Conservation (phyloP, 2,113 vertebrate species). For the Struthio camelus region DNA sequence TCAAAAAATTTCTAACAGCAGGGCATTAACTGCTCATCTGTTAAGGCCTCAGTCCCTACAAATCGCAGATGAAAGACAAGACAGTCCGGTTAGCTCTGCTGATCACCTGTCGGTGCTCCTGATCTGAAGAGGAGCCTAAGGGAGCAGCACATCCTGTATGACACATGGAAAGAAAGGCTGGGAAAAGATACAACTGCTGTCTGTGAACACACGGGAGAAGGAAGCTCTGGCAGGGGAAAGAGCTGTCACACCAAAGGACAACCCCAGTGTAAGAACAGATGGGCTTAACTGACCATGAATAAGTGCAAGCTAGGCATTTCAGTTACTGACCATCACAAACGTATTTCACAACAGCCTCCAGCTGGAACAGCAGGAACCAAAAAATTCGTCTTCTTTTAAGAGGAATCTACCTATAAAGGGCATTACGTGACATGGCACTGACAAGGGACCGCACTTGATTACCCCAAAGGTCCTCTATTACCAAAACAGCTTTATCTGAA, state of each 20-base stretch:
- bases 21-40: not conserved
- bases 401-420: not conserved
- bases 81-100: not conserved
- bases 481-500: not conserved
- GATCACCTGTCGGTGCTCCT: not conserved
- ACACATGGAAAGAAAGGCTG: not conserved
- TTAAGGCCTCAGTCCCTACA: accelerated
- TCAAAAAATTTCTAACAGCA: accelerated
- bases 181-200: not conserved
- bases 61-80: not conserved
- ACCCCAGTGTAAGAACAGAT: not conserved
- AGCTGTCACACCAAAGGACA: not conserved
- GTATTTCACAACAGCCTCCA: not conserved
- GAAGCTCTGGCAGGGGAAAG: not conserved
- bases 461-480: not conserved
- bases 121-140: not conserved
- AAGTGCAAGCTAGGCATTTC: not conserved
- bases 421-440: not conserved
- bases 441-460: not conserved
- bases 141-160: accelerated
- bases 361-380: accelerated
- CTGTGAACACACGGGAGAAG: not conserved
- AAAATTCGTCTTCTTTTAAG: not conserved
- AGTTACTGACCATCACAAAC: not conserved
- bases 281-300: not conserved